Evolutionary conservation across 2,113 vertebrate species (phyloP).

Genomic region (Corvus hawaiiensis): DNA sequence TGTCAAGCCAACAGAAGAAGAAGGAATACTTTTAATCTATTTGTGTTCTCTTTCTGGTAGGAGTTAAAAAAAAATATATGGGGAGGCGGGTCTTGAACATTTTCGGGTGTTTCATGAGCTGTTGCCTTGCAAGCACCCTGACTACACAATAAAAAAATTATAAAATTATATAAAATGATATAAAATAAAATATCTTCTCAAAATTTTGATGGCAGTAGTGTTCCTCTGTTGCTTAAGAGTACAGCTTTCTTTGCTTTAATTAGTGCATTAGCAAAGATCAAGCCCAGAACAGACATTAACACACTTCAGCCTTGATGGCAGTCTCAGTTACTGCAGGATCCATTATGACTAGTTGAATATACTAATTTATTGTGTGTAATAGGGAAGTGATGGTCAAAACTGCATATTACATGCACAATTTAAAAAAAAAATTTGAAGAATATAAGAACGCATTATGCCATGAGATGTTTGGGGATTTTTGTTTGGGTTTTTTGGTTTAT

Average conservation of each 20-base stretch:
- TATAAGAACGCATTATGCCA: rapidly evolving
- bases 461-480: neutral
- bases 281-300: neutral
- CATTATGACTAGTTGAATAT: neutral
- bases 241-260: neutral
- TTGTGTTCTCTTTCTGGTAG: neutral
- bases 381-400: neutral
- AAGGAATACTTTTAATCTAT: neutral
- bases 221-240: neutral
- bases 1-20: neutral
- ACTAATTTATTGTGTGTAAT: neutral
- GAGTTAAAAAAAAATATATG: neutral
- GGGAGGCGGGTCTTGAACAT: neutral
- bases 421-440: neutral
- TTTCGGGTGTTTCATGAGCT: neutral
- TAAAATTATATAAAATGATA: neutral
- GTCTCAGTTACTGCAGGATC: neutral
- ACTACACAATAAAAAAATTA: neutral
- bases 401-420: neutral
- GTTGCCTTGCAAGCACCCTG: neutral
- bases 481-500: neutral
- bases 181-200: neutral
- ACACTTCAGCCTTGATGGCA: neutral
- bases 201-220: neutral
- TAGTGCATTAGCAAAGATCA: neutral